These are phyloP conservation scores for Micropoecilia bifurca DNA, from an alignment of 2,797 vertebrate genomes.

Conservation along the genomic window DNA sequence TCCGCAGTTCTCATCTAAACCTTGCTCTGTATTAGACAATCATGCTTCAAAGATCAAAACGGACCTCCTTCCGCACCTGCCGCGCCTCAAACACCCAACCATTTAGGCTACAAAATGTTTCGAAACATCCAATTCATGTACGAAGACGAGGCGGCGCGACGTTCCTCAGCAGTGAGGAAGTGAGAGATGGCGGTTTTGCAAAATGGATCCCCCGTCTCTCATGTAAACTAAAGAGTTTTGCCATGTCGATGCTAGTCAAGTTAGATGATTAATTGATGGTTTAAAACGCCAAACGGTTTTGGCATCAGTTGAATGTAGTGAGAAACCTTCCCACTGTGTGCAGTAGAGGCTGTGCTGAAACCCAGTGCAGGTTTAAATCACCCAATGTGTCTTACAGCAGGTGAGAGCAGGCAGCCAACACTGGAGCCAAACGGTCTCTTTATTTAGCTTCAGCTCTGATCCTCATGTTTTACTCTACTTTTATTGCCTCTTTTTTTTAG, in stretches of 20 bases:
- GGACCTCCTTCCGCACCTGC: constrained; percentile 29
- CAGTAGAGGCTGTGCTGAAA: constrained; percentile 42
- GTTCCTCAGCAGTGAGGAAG: constrained; percentile 9
- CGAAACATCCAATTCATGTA: constrained; percentile 12
- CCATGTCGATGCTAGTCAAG: constrained; percentile 19
- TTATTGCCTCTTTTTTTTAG: constrained; percentile 24
- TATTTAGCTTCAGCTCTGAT: constrained; percentile 21
- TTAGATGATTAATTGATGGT: constrained; percentile 22
- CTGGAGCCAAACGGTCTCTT: constrained; percentile 48
- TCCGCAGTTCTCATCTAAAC: constrained; percentile 44
- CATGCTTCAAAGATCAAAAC: constrained; percentile 29
- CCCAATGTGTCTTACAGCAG: constrained; percentile 68
- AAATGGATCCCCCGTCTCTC: constrained; percentile 9
- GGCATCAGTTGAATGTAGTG: constrained; percentile 69
- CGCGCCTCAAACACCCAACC: constrained; percentile 31
- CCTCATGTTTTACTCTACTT: constrained; percentile 26
- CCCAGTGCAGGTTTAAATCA: constrained; percentile 54
- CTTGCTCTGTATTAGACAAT: constrained; percentile 64
- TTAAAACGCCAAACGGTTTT: constrained; percentile 41
- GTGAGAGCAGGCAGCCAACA: constrained; percentile 51
- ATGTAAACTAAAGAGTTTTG: constrained; percentile 30
- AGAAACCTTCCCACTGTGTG: constrained; percentile 60
- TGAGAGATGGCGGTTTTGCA: constrained; percentile 13
- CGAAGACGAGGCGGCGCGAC: constrained; percentile 26
- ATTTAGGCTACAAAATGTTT: constrained; percentile 30